A percentile compares a stretch with the other conserved stretches of the same genome.
Conservation (phyloP, 1,140 invertebrate species). For the Sogatella furcifera region DNA sequence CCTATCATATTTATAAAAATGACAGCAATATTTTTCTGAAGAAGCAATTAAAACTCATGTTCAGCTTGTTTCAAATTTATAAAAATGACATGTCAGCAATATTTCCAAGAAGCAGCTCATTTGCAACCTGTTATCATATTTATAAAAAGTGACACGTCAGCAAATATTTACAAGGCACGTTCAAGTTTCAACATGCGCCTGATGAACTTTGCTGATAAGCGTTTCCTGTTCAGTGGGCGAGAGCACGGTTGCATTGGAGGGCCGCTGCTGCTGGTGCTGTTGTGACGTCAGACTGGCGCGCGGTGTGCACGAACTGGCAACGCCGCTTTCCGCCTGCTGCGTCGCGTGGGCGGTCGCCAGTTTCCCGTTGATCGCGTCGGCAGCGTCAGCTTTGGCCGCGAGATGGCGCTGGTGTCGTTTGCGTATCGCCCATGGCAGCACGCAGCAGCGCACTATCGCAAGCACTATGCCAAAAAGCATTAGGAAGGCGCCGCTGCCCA, state of each 20-base stretch:
- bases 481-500: slow-evolving; percentile 29
- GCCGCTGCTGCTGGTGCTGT: not conserved
- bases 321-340: not conserved
- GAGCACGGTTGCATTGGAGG: not conserved
- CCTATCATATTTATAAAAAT: no score
- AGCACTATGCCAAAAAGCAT: slow-evolving; percentile 29
- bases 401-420: not conserved
- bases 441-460: slow-evolving; percentile 24
- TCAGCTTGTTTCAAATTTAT: no score
- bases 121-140: no score
- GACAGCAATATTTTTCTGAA: no score
- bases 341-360: not conserved
- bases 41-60: no score
- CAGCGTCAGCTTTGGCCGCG: not conserved
- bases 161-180: no score
- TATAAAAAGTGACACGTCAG: no score
- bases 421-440: slow-evolving; percentile 24
- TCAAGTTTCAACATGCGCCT: no score
- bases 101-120: no score
- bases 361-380: not conserved
- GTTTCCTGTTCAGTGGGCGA: not conserved
- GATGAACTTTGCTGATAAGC: not conserved
- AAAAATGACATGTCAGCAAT: no score
- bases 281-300: not conserved
- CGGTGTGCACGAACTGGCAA: not conserved